Evolutionary conservation across 1,140 invertebrate genomes (phyloP).

Genomic region (Lutraria rhynchaena): DNA sequence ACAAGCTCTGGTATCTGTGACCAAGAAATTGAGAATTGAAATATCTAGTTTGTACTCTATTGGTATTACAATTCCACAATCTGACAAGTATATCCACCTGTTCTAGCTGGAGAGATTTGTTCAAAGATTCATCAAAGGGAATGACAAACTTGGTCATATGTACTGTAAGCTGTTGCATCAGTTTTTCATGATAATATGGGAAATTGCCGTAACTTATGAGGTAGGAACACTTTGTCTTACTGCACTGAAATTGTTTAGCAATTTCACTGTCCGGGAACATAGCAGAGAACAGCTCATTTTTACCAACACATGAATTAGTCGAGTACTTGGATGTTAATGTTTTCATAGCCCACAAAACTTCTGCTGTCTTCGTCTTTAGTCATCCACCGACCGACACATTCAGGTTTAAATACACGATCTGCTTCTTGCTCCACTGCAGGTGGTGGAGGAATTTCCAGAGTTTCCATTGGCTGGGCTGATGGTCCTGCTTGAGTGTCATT

Average conservation of each 20-base stretch:
- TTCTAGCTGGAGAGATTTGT: conserved; percentile 57
- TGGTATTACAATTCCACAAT: conserved; percentile 54
- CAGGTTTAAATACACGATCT: too few species aligned
- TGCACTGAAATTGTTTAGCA: conserved; percentile 46
- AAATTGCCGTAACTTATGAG: conserved; percentile 35
- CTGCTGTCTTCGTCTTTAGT: conserved; percentile 43
- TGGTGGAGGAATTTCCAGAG: conserved; percentile 16
- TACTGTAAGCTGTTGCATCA: conserved; percentile 7
- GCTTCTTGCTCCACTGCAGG: conserved; percentile 13
- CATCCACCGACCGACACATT: too few species aligned
- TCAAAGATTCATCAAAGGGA: conserved; percentile 66
- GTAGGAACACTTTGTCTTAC: conserved; percentile 55
- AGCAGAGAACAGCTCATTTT: conserved; percentile 35
- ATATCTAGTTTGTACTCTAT: conserved; percentile 58
- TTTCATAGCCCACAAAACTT: conserved; percentile 40
- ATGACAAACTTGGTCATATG: conserved; percentile 32
- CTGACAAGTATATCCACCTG: conserved; percentile 66
- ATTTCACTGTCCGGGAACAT: conserved; percentile 58
- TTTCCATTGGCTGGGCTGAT: neutral
- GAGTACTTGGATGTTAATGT: conserved; percentile 37
- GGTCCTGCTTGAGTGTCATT: neutral
- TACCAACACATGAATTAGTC: conserved; percentile 11
- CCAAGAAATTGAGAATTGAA: conserved; percentile 62
- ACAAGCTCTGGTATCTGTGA: conserved; percentile 60
- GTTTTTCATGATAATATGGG: conserved; percentile 30